Evolutionary conservation across 2,888 invertebrate species (phyloP).

Genomic region (Lampropteryx suffumata): DNA sequence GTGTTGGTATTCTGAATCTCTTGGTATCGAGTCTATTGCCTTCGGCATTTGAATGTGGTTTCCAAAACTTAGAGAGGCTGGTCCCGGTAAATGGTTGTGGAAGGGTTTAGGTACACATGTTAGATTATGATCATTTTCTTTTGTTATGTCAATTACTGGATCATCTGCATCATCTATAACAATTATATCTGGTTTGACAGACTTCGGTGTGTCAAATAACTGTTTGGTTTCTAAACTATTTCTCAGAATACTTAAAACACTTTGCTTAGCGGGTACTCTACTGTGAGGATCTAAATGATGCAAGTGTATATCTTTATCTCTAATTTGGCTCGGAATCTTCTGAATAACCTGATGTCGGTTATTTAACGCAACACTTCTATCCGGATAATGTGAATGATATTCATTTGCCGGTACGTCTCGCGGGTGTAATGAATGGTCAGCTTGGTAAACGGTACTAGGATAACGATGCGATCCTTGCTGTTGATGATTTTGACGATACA

Average conservation of each 20-base stretch:
- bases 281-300: slow-evolving; percentile 60
- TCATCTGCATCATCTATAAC: slow-evolving; percentile 78
- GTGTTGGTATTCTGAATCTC: slow-evolving; percentile 71
- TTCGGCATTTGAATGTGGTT: slow-evolving; percentile 86
- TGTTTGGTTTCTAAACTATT: slow-evolving; percentile 87
- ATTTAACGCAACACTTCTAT: slow-evolving; percentile 54
- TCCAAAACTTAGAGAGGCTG: slow-evolving; percentile 45
- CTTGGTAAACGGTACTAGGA: slow-evolving; percentile 50
- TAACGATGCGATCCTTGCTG: slow-evolving; percentile 60
- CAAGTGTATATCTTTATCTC: slow-evolving; percentile 57
- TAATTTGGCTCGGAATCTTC: slow-evolving; percentile 58
- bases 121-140: slow-evolving; percentile 62
- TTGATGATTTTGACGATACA: slow-evolving; percentile 59
- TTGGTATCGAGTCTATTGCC: slow-evolving; percentile 86
- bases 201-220: slow-evolving; percentile 78
- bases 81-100: slow-evolving; percentile 40
- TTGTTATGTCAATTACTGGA: slow-evolving; percentile 74
- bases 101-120: slow-evolving; percentile 39
- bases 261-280: slow-evolving; percentile 85
- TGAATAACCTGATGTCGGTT: slow-evolving; percentile 70
- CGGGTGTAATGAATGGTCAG: slow-evolving; percentile 51
- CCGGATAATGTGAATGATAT: slow-evolving; percentile 63
- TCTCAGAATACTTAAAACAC: slow-evolving; percentile 87
- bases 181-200: slow-evolving; percentile 76
- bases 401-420: slow-evolving; percentile 55